Conservation (phyloP, 53 echinoderm and acorn worm genomes). For the Echinarachnius parma region DNA sequence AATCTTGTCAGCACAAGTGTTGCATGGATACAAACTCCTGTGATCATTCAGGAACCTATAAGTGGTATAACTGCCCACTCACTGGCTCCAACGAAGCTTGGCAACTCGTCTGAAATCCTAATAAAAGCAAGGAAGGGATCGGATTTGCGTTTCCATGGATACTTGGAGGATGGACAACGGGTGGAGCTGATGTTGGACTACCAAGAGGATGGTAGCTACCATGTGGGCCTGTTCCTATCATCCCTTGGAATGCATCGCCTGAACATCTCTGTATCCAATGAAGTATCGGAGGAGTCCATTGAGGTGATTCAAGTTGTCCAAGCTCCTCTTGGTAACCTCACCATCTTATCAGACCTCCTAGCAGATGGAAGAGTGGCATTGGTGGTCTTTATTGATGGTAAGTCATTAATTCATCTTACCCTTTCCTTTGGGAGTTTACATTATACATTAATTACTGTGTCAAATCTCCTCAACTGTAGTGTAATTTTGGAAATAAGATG, state of each 20-base stretch:
- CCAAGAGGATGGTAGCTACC: conserved; percentile 20
- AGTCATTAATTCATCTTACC: conserved; percentile 13
- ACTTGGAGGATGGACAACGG: conserved; percentile 26
- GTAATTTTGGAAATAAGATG: too few species aligned
- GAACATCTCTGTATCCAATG: conserved; percentile 67
- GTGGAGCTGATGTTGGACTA: background rate
- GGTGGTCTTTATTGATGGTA: conserved; percentile 64
- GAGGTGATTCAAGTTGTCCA: conserved; percentile 51
- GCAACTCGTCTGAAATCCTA: conserved; percentile 39
- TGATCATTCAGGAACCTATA: conserved; percentile 39
- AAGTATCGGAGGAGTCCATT: conserved; percentile 51
- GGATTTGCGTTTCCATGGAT: conserved; percentile 46
- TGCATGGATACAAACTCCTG: background rate
- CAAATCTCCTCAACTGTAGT: too few species aligned
- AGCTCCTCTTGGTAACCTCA: conserved; percentile 50
- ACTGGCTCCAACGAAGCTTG: conserved; percentile 44
- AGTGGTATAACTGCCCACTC: conserved; percentile 52
- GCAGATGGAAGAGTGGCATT: conserved; percentile 35
- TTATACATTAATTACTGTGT: too few species aligned
- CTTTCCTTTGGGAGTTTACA: too few species aligned
- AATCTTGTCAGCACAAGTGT: conserved; percentile 58
- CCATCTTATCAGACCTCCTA: conserved; percentile 35
- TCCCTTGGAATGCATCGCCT: conserved; percentile 48
- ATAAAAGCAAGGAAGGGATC: conserved; percentile 53
- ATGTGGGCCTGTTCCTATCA: conserved; percentile 30